These are phyloP conservation scores for Chlorops oryzae DNA, from an alignment of 1,140 invertebrate genomes.

Conservation along the genomic window DNA sequence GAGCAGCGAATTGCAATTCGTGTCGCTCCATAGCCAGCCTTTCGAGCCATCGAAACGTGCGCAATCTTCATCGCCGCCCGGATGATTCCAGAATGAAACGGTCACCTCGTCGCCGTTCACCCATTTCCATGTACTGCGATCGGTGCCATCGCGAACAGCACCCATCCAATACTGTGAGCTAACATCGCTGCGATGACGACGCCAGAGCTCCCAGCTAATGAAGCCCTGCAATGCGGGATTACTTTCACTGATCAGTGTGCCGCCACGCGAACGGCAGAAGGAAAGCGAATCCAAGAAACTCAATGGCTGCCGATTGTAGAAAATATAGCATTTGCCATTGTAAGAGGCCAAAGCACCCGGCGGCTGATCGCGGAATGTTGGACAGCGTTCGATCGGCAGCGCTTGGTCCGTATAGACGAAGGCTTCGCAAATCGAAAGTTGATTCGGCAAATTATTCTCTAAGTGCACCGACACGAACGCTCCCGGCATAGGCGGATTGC, in stretches of 20 bases:
- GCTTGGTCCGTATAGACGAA: conserved; percentile 95
- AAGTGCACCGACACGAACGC: conserved; percentile 90
- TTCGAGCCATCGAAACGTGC: conserved; percentile 86
- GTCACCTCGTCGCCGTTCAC: conserved; percentile 79
- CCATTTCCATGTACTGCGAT: conserved; percentile 84
- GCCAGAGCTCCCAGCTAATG: conserved; percentile 90
- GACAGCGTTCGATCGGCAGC: conserved; percentile 85
- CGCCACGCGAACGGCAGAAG: conserved; percentile 73
- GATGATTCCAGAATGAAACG: conserved; percentile 88
- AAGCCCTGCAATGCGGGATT: conserved; percentile 91
- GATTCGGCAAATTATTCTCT: conserved; percentile 62
- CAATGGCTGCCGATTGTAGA: conserved; percentile 82
- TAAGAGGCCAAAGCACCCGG: conserved; percentile 88
- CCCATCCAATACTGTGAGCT: conserved; percentile 94
- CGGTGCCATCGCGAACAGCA: conserved; percentile 71
- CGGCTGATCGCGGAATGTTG: conserved; percentile 85
- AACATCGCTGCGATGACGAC: conserved; percentile 80
- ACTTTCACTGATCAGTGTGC: conserved; percentile 84
- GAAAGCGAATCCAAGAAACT: conserved; percentile 73
- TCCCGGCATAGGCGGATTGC: conserved; percentile 91
- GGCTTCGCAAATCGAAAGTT: conserved; percentile 89
- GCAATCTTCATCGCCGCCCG: conserved; percentile 76
- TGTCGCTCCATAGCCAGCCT: conserved; percentile 92
- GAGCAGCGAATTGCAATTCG: conserved; percentile 75
- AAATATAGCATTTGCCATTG: conserved; percentile 94